Evolutionary conservation across 2,888 invertebrate species (phyloP), one percentile per base, ranked within the genome.

Genomic region (Hedya salicella): DNA sequence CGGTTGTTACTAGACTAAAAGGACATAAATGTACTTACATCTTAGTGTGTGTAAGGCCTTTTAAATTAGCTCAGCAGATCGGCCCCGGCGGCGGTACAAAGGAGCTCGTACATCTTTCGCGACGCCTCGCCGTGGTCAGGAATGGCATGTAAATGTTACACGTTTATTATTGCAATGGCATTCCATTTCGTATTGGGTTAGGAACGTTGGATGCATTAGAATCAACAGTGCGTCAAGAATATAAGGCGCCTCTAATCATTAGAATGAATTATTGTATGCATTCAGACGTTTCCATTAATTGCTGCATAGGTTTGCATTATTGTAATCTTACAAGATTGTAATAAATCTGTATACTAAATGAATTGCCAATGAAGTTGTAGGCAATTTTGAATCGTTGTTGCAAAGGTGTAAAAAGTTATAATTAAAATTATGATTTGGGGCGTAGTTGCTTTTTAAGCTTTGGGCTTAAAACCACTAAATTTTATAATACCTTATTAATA

Each of bases 141-240:
- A 71, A 73, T 70, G 71, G 65, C 68, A 73, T 70, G 73, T 69
- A 75, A 73, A 71, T 71, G 66, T 62, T 52, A 61, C 46, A 65
- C 63, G 60, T 68, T 71, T 62, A 68, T 67, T 64, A 68, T 69
- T 69, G 64, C 66, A 67, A 66, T 54, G 62, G 64, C 62, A 68
- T 70, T 62, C 61, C 61, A 49, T 64, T 56, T 66, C 56, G 68
- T 71, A 60, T 67, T 59, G 50, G 64, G 68, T 68, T 68, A 68
- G 65, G 14, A 59, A 66, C 62, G 65, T 54, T 53, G 49, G 44
- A 63, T 65, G 59, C 66, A 68, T 68, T 68, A 66, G 52, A 68
- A 68, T 65, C 60, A 65, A 21, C 57, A 56, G 13, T 56, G 57
- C 32, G 44, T 56, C 57, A 44, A 63, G 52, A 60, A 67, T 62